Evolutionary conservation across 2,888 invertebrate genomes (phyloP), one percentile per base, ranked within the genome.

Genomic region (Arge pagana): DNA sequence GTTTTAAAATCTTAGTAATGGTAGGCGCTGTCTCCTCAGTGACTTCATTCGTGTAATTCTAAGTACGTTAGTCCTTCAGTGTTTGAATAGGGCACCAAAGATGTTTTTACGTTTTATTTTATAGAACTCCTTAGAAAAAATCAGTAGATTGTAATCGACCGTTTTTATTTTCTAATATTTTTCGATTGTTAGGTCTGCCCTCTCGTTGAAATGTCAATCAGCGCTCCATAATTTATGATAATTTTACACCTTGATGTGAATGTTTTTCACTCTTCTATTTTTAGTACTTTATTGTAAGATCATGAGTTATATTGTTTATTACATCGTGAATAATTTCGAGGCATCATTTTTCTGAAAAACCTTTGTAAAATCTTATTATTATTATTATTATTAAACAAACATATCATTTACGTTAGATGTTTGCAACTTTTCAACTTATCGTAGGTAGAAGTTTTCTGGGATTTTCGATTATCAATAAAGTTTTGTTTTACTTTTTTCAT

Each of bases 71-170:
- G 31, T 58, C 42, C 52, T 60, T 53, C 59, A 63, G 59, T 59
- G 55, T 63, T n/a, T 62, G 65, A 62, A 62, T 65, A 65, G 67
- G 64, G 67, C 70, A 71, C 74, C 71, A 72, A 73, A 74, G 72
- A 72, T 70, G 60, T 62, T 67, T 67, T 65, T 67, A 62, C 62
- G 57, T 56, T 56, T 58, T 56, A 53, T 61, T 63, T 58, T 65
- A 62, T 57, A 54, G 55, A 24, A 48, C 31, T 33, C 33, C 23
- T 37, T 33, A 21, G 30, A 48, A 52, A 39, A 21, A 56, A 48
- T 50, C 45, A 26, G 23, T 45, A 16, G 41, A 55, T 53, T 33
- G 40, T 54, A 55, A 41, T 51, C 13, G 19, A 37, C 40, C 40
- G 28, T 54, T 51, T 31, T 41, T 45, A 54, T 57, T 57, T 55